Evolutionary conservation across 2,888 invertebrate species (phyloP), one percentile per base, ranked within the genome.

Genomic region (Rotaria socialis): DNA sequence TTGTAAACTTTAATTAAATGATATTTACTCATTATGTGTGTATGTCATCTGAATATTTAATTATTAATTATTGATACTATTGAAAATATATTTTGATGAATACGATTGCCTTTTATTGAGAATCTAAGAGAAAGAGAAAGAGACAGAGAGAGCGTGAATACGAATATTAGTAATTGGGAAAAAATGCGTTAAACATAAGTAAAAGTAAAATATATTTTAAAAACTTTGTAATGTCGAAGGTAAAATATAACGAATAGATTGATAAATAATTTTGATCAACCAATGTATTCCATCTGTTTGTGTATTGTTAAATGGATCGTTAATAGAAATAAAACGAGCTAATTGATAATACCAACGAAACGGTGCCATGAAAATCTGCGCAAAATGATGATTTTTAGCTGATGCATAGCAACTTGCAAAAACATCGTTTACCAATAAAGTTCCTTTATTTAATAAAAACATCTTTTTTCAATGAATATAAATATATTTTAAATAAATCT

Each of bases 261-360:
- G 24, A 47, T 80, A 80, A 24, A 80, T 47, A 47, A 47, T 41
- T n/a, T 47, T 10, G 14, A 80, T 14, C 1, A 80, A 24, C 80
- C 80, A 80, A 47, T 80, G 80, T 14, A 80, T 80, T 43, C 80
- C 80, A 47, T 80, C 24, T 24, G 24, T 11, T 11, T 10, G 10
- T n/a, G 47, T 43, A 80, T 47, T 80, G 47, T 47, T n/a, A 14
- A 80, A 80, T 80, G 80, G 80, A 19, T 80, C 47, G 24, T 2
- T 24, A 0, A 80, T 1, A 8, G 47, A 47, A 2, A 47, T 47
- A 5, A 24, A 47, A 22, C 24, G 41, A 22, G 47, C 7, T 14
- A 80, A 22, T 47, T 80, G 24, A 47, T 80, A 80, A 80, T 80
- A 80, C 80, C 80, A 80, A 80, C 80, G 80, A 80, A 80, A 47